A percentile compares a stretch with the other conserved stretches of the same genome.
phyloP scores from a whole-genome alignment of 2,888 invertebrate species.

The Lasioglossum leucozonium region DNA sequence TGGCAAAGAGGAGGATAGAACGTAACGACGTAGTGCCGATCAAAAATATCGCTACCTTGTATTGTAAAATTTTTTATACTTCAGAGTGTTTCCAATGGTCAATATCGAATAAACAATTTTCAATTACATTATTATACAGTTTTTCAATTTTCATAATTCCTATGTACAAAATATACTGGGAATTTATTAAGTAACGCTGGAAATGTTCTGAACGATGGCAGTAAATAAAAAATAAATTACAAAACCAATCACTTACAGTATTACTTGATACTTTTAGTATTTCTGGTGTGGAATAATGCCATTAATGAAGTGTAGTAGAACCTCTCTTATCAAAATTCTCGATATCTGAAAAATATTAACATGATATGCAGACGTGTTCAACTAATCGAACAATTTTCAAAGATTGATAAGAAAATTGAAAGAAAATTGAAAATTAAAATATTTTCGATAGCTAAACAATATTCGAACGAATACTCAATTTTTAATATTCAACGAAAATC shows the following conservation, averaged over 20 bases:
- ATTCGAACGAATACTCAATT: no score
- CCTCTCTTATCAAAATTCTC: not conserved
- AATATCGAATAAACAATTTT: not conserved
- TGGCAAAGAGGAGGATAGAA: not conserved
- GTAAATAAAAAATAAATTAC: not conserved
- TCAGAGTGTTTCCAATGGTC: not conserved
- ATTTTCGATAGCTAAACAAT: not conserved
- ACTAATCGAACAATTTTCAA: not conserved
- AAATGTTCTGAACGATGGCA: not conserved
- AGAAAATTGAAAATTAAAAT: not conserved
- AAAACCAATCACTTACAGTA: not conserved
- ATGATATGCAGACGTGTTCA: not conserved
- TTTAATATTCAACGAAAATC: not conserved
- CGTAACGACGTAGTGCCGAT: not conserved
- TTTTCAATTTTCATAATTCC: not conserved
- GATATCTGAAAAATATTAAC: not conserved
- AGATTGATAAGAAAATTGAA: not conserved
- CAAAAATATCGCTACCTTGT: not conserved
- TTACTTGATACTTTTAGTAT: not conserved
- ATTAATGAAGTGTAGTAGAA: conserved; percentile 1
- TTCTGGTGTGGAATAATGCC: not conserved
- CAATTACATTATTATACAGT: not conserved
- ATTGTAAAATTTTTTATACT: conserved; percentile 8
- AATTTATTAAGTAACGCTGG: not conserved
- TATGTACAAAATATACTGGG: not conserved